These are phyloP conservation scores for Tachycineta bicolor DNA, from an alignment of 2,113 vertebrate species.

Conservation along the genomic window DNA sequence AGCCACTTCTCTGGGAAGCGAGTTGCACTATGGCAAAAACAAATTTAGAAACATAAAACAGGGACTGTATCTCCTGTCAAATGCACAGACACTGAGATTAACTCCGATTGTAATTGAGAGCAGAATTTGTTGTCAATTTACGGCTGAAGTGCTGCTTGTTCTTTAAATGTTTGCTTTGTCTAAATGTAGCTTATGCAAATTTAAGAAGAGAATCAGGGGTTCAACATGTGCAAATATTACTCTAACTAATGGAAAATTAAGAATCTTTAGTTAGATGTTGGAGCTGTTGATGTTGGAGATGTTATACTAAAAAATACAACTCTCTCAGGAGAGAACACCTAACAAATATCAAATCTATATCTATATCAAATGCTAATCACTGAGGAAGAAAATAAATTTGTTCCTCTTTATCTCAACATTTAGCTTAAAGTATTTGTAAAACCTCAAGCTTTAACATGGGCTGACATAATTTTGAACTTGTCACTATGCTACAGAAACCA, in stretches of 20 bases:
- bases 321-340: neutral
- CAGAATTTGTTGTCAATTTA: neutral
- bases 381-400: neutral
- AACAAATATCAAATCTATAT: no score
- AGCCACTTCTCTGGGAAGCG: neutral
- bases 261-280: neutral
- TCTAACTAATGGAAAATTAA: neutral
- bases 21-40: neutral
- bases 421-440: neutral
- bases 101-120: neutral
- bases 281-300: neutral
- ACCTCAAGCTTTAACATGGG: neutral
- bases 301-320: neutral
- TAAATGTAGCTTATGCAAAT: neutral
- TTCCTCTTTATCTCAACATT: neutral
- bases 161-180: neutral
- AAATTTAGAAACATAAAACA: neutral
- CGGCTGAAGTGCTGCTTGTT: neutral
- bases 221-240: neutral
- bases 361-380: neutral
- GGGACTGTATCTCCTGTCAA: neutral
- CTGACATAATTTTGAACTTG: slow-evolving; percentile 26
- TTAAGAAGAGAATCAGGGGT: neutral
- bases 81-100: neutral
- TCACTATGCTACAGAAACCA: slow-evolving; percentile 5